A percentile compares a stretch with the other conserved stretches of the same genome.
These are phyloP conservation scores for Asteroscopus sphinx DNA, from an alignment of 2,888 invertebrate genomes.

Conservation along the genomic window DNA sequence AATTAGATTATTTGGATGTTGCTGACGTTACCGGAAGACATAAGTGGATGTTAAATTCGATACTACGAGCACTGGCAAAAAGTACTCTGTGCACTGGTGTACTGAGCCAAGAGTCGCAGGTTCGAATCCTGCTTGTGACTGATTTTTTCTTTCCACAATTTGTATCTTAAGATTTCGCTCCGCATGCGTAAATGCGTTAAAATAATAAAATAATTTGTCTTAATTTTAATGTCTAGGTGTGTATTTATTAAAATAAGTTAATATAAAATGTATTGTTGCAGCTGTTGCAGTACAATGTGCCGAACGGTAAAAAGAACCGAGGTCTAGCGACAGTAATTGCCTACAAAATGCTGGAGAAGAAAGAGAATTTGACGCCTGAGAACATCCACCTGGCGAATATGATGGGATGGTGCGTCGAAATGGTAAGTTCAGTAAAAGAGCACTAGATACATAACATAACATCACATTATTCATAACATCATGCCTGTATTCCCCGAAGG, in stretches of 20 bases:
- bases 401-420: slow-evolving; percentile 98
- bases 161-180: too few species aligned
- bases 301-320: slow-evolving; percentile 96
- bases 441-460: too few species aligned
- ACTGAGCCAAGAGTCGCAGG: background rate
- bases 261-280: slow-evolving; percentile 77
- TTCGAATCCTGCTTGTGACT: background rate
- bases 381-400: slow-evolving; percentile 94
- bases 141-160: too few species aligned
- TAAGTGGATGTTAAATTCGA: too few species aligned
- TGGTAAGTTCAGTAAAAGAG: slow-evolving; percentile 91
- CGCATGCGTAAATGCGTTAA: too few species aligned
- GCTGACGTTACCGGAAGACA: too few species aligned
- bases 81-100: too few species aligned
- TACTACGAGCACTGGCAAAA: too few species aligned
- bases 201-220: background rate
- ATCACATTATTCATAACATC: too few species aligned
- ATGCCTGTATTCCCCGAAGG: too few species aligned
- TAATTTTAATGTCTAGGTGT: background rate
- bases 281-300: slow-evolving; percentile 97
- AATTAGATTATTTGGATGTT: too few species aligned
- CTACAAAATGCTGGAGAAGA: slow-evolving; percentile 92
- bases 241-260: slow-evolving; percentile 9
- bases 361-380: slow-evolving; percentile 93
- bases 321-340: slow-evolving; percentile 93